Evolutionary conservation across 2,797 vertebrate genomes (phyloP).

Genomic region (Capromys pilorides): DNA sequence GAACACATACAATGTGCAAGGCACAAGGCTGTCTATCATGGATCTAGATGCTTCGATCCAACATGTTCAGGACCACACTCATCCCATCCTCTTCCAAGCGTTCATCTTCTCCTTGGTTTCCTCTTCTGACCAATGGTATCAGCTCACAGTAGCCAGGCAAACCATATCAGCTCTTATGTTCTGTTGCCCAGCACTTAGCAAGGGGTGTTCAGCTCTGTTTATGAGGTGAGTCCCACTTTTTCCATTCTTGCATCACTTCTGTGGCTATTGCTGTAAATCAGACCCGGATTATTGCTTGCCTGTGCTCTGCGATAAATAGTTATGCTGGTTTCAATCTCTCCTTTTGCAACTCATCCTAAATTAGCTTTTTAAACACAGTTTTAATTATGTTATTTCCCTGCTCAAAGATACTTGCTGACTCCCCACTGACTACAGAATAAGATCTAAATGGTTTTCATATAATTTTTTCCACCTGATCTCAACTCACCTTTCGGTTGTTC

Average conservation of each 20-base stretch:
- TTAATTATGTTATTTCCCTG: slow-evolving; percentile 68
- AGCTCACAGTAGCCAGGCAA: neutral
- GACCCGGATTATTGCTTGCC: slow-evolving; percentile 33
- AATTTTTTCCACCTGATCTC: slow-evolving; percentile 34
- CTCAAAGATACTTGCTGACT: slow-evolving; percentile 63
- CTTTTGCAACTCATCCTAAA: slow-evolving; percentile 61
- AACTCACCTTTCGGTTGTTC: slow-evolving; percentile 8
- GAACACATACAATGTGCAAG: neutral
- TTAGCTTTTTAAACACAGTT: slow-evolving; percentile 63
- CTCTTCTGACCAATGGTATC: slow-evolving; percentile 14
- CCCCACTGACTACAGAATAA: slow-evolving; percentile 56
- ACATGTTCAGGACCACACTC: neutral
- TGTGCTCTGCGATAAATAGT: slow-evolving; percentile 48
- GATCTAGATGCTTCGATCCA: neutral
- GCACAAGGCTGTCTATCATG: neutral
- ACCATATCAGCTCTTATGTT: neutral
- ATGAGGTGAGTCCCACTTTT: slow-evolving; percentile 40
- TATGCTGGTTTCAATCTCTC: slow-evolving; percentile 30
- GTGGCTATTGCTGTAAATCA: slow-evolving; percentile 57
- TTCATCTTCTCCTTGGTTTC: neutral
- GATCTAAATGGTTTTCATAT: slow-evolving; percentile 55
- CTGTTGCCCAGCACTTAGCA: neutral
- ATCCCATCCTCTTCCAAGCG: neutral
- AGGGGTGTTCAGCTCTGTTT: slow-evolving; percentile 1
- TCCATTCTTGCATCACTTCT: slow-evolving; percentile 5